These are phyloP conservation scores for Amia ocellicauda DNA, from an alignment of 2,113 vertebrate genomes.

Conservation along the genomic window DNA sequence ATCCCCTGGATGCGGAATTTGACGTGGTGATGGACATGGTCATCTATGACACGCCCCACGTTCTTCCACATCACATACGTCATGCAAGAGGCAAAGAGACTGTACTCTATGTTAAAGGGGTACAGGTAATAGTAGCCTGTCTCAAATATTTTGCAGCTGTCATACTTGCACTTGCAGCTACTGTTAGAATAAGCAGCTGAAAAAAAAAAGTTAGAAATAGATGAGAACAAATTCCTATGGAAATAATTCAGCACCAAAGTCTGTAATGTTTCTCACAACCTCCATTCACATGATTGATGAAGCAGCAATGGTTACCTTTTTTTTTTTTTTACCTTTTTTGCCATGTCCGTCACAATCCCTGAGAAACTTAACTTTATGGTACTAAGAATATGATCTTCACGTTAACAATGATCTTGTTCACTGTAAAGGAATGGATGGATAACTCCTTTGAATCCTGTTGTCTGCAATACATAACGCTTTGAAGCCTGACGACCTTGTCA, in stretches of 20 bases:
- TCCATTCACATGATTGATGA: conserved; percentile 20
- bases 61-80: conserved; percentile 95
- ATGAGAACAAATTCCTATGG: neutral
- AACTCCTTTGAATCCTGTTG: conserved; percentile 19
- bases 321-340: neutral
- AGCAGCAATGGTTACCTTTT: neutral
- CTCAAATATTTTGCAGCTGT: conserved; percentile 74
- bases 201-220: conserved; percentile 20
- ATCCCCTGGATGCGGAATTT: conserved; percentile 63
- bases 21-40: conserved; percentile 56
- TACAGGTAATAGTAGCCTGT: conserved; percentile 84
- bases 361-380: too few species aligned
- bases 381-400: too few species aligned
- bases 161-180: conserved; percentile 69
- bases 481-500: too few species aligned
- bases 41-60: conserved; percentile 72
- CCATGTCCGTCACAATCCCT: too few species aligned
- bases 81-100: conserved; percentile 88
- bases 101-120: conserved; percentile 93
- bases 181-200: conserved; percentile 42
- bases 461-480: too few species aligned
- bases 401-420: too few species aligned
- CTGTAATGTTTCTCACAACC: conserved; percentile 26
- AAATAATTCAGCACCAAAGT: neutral
- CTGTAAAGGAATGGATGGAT: too few species aligned